Conservation (phyloP, 2,797 vertebrate species). For the Eospalax fontanierii region DNA sequence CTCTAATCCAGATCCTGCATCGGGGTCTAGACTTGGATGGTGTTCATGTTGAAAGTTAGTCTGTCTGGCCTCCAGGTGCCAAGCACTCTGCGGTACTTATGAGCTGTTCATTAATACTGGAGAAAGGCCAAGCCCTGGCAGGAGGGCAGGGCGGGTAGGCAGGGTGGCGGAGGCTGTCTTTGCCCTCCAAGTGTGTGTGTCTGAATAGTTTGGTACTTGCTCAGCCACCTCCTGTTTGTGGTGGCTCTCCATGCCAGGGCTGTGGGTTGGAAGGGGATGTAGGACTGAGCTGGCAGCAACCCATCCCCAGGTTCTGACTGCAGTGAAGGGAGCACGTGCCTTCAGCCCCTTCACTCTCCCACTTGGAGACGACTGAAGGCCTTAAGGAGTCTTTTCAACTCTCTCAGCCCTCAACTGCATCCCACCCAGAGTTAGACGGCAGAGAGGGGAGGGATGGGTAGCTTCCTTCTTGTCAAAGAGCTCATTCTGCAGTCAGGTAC, state of each 20-base stretch:
- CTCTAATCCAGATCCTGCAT: not conserved
- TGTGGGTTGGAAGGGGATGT: not conserved
- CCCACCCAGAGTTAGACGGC: not conserved
- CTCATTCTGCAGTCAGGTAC: accelerated
- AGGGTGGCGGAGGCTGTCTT: not conserved
- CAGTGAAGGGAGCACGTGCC: too few relatives aligned
- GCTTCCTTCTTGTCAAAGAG: accelerated
- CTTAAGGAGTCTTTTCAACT: not conserved
- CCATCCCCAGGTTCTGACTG: not conserved
- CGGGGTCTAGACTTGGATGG: not conserved
- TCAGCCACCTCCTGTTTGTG: not conserved
- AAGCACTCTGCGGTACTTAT: not conserved
- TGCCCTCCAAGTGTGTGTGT: not conserved
- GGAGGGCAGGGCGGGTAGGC: constrained; percentile 1
- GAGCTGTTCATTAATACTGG: constrained; percentile 38
- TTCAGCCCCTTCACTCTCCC: not conserved
- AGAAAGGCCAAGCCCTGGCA: not conserved
- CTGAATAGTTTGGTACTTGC: not conserved
- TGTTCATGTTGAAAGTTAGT: not conserved
- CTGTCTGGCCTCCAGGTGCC: not conserved
- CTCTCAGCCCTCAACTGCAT: not conserved
- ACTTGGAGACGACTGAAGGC: not conserved
- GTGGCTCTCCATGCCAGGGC: not conserved
- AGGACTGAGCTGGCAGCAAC: not conserved
- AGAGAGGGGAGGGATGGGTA: not conserved